phyloP scores from a whole-genome alignment of 2,797 vertebrate species.

The Lagorchestes hirsutus region DNA sequence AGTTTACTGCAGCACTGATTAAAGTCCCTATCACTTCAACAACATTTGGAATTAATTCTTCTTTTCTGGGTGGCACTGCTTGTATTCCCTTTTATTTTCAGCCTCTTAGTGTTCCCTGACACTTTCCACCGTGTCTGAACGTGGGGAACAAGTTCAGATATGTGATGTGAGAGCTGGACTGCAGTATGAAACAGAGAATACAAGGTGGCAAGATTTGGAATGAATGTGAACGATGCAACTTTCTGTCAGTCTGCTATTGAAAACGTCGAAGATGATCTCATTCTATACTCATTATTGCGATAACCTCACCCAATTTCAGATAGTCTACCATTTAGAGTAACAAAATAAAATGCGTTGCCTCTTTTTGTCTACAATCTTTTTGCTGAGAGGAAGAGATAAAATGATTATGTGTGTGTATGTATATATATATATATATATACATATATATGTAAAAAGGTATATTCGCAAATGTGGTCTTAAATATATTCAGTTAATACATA shows the following conservation, averaged over 20 bases:
- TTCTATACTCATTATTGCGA: not conserved
- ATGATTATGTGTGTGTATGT: not conserved
- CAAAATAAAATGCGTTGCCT: constrained; percentile 13
- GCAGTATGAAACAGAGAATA: not conserved
- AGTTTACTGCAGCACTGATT: constrained; percentile 19
- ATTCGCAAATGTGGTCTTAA: constrained; percentile 55
- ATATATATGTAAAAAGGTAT: not conserved
- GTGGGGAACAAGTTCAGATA: not conserved
- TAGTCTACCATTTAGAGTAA: constrained; percentile 9
- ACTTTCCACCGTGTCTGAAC: not conserved
- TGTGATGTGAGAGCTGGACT: not conserved
- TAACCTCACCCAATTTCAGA: constrained; percentile 7
- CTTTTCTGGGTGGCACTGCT: not conserved
- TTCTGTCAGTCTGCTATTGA: not conserved
- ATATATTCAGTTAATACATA: constrained; percentile 20
- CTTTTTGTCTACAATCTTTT: constrained; percentile 42
- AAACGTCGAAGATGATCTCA: not conserved
- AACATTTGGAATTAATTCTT: constrained; percentile 57
- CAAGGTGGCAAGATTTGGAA: constrained; percentile 12
- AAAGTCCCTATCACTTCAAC: constrained; percentile 37
- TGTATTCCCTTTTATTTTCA: constrained; percentile 31
- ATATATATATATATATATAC: too few species aligned
- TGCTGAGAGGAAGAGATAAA: constrained; percentile 34
- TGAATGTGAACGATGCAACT: not conserved
- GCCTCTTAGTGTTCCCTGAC: not conserved